phyloP scores from a whole-genome alignment of 2,797 vertebrate species.

The Microctenopoma steveboyesi region DNA sequence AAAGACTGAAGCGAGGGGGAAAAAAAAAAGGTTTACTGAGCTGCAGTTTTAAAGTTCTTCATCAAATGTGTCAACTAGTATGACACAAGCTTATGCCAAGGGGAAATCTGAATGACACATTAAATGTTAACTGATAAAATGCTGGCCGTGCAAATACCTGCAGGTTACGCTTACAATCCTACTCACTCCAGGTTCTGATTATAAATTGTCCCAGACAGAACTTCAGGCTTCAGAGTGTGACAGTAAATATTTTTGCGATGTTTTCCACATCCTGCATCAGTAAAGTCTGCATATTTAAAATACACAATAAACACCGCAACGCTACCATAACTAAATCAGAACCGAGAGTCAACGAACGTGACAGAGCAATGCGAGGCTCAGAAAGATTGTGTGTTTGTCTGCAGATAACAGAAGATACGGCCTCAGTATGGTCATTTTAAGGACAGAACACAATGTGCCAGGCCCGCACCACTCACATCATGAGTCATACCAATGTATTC shows the following conservation, averaged over 20 bases:
- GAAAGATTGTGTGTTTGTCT: slow-evolving; percentile 35
- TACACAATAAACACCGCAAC: too few relatives aligned
- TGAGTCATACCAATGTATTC: slow-evolving; percentile 57
- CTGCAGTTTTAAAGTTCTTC: background rate
- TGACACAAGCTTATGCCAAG: background rate
- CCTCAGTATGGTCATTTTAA: slow-evolving; percentile 46
- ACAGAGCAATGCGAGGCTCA: slow-evolving; percentile 23
- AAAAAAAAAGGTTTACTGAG: slow-evolving; percentile 16
- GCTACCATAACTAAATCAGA: too few relatives aligned
- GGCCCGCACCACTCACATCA: slow-evolving; percentile 34
- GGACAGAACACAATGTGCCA: slow-evolving; percentile 57
- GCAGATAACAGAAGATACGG: slow-evolving; percentile 43
- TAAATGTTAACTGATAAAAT: background rate
- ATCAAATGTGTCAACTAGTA: background rate
- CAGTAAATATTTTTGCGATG: too few relatives aligned
- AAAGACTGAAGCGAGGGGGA: slow-evolving; percentile 82
- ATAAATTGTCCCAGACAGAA: too few relatives aligned
- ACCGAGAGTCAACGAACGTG: background rate
- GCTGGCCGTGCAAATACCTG: too few relatives aligned
- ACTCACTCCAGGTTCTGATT: too few relatives aligned
- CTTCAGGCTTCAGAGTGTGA: too few relatives aligned
- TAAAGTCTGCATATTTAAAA: too few relatives aligned
- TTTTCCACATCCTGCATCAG: too few relatives aligned
- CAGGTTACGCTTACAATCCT: too few relatives aligned
- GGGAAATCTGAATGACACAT: background rate